A percentile compares a stretch with the other conserved stretches of the same genome.
phyloP scores from a whole-genome alignment of 2,797 vertebrate species.

The Siniperca scherzeri region DNA sequence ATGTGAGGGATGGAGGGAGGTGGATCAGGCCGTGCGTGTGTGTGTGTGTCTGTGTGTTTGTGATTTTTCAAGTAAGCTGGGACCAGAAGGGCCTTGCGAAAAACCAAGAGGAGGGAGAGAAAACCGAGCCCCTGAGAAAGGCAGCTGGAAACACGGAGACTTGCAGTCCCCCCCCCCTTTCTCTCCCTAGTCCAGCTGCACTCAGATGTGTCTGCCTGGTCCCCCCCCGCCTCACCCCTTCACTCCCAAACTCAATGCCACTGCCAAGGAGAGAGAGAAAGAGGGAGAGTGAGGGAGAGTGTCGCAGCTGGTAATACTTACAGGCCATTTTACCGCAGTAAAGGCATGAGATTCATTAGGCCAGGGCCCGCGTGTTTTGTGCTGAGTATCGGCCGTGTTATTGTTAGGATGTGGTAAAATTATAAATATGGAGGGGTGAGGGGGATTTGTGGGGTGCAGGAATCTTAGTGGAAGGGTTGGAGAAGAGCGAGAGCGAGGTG shows the following conservation, averaged over 20 bases:
- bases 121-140: slow-evolving; percentile 93
- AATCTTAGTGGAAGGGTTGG: slow-evolving; percentile 88
- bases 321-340: slow-evolving; percentile 91
- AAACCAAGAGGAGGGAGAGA: slow-evolving; percentile 87
- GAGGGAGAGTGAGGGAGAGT: slow-evolving; percentile 79
- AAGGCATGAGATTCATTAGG: slow-evolving; percentile 98
- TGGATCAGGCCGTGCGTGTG: slow-evolving; percentile 67
- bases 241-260: slow-evolving; percentile 81
- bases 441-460: slow-evolving; percentile 77
- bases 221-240: slow-evolving; percentile 78
- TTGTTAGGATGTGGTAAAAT: slow-evolving; percentile 99
- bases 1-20: slow-evolving; percentile 87
- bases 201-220: slow-evolving; percentile 93
- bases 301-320: slow-evolving; percentile 99
- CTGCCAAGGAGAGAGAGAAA: slow-evolving; percentile 86
- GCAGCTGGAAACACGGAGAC: slow-evolving; percentile 94
- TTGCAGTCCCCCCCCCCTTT: slow-evolving; percentile 85
- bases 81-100: slow-evolving; percentile 83
- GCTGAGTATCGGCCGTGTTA: slow-evolving; percentile 97
- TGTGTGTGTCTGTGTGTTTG: slow-evolving; percentile 59
- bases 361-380: slow-evolving; percentile 95
- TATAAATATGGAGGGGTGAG: slow-evolving; percentile 95
- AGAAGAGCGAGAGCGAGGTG: slow-evolving; percentile 46
- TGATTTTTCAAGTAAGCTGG: slow-evolving; percentile 80
- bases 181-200: slow-evolving; percentile 90